Base-by-base conservation (phyloP, 1,140 invertebrate genomes). In the Drosophila carrolli region DNA sequence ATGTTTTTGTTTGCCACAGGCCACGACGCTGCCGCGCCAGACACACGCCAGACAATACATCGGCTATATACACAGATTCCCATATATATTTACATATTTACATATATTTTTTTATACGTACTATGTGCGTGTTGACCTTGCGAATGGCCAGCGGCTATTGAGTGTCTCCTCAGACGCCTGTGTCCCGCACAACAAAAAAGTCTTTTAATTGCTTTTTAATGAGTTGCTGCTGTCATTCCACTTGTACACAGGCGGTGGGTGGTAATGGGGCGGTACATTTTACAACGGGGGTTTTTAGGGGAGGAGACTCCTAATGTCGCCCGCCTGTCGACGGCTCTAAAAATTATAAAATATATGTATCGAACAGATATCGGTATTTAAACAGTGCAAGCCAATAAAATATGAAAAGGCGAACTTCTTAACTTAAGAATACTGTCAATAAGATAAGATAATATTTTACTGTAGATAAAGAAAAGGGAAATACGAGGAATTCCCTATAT, bases 171-270 rank as follows among this genome's bases (percentile, higher is more conserved):
- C 61, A 48, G 40, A 65, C 41, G 68, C 35, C 53, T 23, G 16
- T 73, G 76, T 79, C 43, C 59, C 43, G 37, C 57, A 48, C 35
- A 71, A 71, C 68, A 71, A 72, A 72, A 70, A 73, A 68, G 59
- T 58, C 61, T 74, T 75, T 78, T 83, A 83, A 83, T 78, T 83
- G 80, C 80, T 78, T 83, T 83, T 83, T 83, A 82, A 82, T 82
- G 78, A 70, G 60, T 68, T 59, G 62, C 47, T 50, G 66, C 43
- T 71, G 68, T 72, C 68, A 47, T 38, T 67, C 40, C 44, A 23
- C n/a, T 43, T 37, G 27, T 8, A 56, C 71, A 48, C 32, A 56
- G 23, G 43, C n/a, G 37, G 19, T 51, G 29, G 48, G 27, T 32
- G 48, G 9, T 27, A 8, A 2, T 9, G 53, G 10, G 48, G 48